These are phyloP conservation scores for Lasaia peninsularis DNA, from an alignment of 1,140 invertebrate species.

Conservation along the genomic window DNA sequence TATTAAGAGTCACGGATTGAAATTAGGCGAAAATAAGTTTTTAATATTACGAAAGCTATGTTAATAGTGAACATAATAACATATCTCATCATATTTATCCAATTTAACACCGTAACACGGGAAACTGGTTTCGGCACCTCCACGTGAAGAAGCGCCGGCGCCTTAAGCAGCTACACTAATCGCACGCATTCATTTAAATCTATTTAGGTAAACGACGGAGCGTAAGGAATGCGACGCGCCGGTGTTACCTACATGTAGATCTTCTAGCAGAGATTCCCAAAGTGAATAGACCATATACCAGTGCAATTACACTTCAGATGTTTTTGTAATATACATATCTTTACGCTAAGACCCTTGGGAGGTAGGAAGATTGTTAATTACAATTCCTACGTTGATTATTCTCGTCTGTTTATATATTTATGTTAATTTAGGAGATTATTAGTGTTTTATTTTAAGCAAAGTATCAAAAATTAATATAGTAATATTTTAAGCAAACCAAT, in stretches of 20 bases:
- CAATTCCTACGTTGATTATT: too few relatives aligned
- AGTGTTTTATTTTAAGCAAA: too few relatives aligned
- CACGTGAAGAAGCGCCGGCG: slow-evolving; percentile 31
- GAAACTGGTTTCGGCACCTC: slow-evolving; percentile 39
- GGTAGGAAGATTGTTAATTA: too few relatives aligned
- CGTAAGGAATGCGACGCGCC: slow-evolving; percentile 33
- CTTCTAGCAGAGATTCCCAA: not conserved
- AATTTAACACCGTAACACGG: slow-evolving; percentile 56
- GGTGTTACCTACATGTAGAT: slow-evolving; percentile 26
- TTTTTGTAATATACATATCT: too few relatives aligned
- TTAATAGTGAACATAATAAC: slow-evolving; percentile 2
- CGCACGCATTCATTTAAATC: slow-evolving; percentile 59
- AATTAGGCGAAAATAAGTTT: not conserved
- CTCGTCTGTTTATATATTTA: too few relatives aligned
- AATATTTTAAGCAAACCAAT: too few relatives aligned
- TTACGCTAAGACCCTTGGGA: too few relatives aligned
- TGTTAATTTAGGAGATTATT: too few relatives aligned
- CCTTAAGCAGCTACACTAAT: slow-evolving; percentile 37
- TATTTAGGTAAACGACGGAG: slow-evolving; percentile 54
- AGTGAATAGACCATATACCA: too few relatives aligned
- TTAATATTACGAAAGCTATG: not conserved
- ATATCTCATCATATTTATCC: slow-evolving; percentile 33
- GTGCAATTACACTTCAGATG: too few relatives aligned
- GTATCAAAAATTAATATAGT: too few relatives aligned
- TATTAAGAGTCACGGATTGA: slow-evolving; percentile 1